Evolutionary conservation across 1,140 invertebrate species (phyloP), one percentile per base, ranked within the genome.

Genomic region (Halyomorpha halys): DNA sequence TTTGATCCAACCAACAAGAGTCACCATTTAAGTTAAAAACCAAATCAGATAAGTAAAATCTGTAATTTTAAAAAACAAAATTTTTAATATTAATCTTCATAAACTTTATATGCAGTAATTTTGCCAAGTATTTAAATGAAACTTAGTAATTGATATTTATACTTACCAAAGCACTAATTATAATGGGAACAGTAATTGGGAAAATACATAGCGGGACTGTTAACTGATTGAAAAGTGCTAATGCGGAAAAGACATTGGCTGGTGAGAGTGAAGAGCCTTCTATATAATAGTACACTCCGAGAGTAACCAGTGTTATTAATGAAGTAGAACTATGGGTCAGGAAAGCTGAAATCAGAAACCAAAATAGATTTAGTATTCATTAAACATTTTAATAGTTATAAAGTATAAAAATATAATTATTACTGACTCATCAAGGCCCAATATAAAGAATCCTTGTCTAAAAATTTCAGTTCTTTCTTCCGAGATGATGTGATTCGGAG

Each of bases 201-300:
- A 90, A 83, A 59, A 91, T 88, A 67, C 88, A 82, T 19, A 91
- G 74, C 15, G 87, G 87, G 0, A 90, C 84, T 0, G 86, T 86
- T 3, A 90, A 75, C 70, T 90, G 88, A 70, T 89, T 89, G 73
- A 90, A 89, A 9, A 91, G 78, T 1, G 87, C 87, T 59, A 91
- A 71, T 16, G 84, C 85, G 21, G 87, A 82, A 72, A 91, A 90
- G 51, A 86, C 81, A 68, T 83, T 83, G 11, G 84, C 82, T 60
- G 86, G 80, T 61, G 82, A 82, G 47, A 90, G 76, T 51, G 80
- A 75, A 61, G 69, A 72, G 27, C 76, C 75, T 66, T 82, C 80
- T 54, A 85, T 66, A 67, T 78, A 74, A 64, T 81, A 82, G 70
- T 86, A 85, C 47, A 82, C 74, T 3, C 80, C 82, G 66, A 88